Evolutionary conservation across 1,140 invertebrate species (phyloP), one percentile per base, ranked within the genome.

Genomic region (Chelonus insularis): DNA sequence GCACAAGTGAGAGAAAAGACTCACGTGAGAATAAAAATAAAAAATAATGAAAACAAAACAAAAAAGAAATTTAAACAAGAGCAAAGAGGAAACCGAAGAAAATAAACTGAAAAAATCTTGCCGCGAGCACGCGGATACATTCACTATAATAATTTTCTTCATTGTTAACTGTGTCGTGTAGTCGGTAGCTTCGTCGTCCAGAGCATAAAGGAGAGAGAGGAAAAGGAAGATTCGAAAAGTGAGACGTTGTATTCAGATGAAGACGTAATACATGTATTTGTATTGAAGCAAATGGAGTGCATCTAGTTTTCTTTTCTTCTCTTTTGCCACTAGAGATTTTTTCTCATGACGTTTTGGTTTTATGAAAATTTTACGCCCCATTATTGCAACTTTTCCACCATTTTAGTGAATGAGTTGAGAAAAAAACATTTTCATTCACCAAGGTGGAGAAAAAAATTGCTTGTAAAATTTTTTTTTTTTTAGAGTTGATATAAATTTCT

Each of bases 241-340:
- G 37, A 41, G 54, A 56, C 21, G 37, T 25, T 41, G 18, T 29
- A 18, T 54, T 23, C 12, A 39, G 20, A 16, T 25, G 36, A 61
- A 37, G 9, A 25, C 50, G 60, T 70, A 68, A 72, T 71, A 61
- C 51, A 64, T 51, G 72, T 69, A 71, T 69, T 69, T 64, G 60
- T 65, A 71, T 71, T 66, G 62, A 21, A 57, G 72, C 69, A 72
- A 73, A 72, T 73, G 70, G 67, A 58, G 69, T 68, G 57, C 67
- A 18, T 43, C 41, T 43, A 14, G 14, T 43, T 16, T 43, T 43
- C 8, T 16, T 43, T 21, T 2, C n/a, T 9, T 39, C 18, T 43
- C 16, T 16, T 16, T 43, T 16, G 8, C 16, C 9, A n/a, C 20
- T 39, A 41, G 9, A 23, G 36, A n/a, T 36, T 55, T n/a, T 18